Percentiles rank a stretch among this genome's conserved stretches.
Conservation (phyloP, 2,888 invertebrate species). For the Griposia aprilina region DNA sequence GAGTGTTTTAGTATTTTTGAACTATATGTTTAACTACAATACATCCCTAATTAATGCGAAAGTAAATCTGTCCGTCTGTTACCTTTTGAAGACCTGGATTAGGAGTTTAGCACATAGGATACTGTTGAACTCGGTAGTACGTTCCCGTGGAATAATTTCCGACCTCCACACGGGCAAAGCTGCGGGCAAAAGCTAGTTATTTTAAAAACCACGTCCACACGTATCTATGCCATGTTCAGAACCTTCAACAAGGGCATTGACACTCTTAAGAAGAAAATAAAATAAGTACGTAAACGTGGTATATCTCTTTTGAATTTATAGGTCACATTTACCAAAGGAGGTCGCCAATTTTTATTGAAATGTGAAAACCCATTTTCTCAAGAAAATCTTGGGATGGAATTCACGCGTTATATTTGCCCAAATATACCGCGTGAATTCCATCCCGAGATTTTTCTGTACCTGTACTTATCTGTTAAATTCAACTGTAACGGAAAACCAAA, state of each 20-base stretch:
- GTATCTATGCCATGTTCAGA: neutral
- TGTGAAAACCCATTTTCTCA: conserved; percentile 2
- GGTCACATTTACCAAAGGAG: conserved; percentile 10
- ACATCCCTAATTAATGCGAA: too few relatives aligned
- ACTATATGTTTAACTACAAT: too few relatives aligned
- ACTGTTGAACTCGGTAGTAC: too few relatives aligned
- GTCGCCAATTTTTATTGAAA: neutral
- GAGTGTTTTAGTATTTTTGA: too few relatives aligned
- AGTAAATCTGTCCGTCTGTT: too few relatives aligned
- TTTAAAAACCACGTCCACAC: conserved; percentile 3
- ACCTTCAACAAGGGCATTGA: conserved; percentile 12
- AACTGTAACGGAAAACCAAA: conserved; percentile 20
- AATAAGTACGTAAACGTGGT: neutral
- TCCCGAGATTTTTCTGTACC: too few relatives aligned
- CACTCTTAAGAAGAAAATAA: neutral
- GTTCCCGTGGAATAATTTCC: too few relatives aligned
- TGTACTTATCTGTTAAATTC: neutral
- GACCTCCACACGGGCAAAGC: too few relatives aligned
- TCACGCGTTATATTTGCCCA: neutral
- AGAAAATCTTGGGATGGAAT: neutral
- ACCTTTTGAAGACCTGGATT: too few relatives aligned
- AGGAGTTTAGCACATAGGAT: too few relatives aligned
- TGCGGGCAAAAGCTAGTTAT: neutral
- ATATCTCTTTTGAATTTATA: conserved; percentile 10
- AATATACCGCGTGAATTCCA: too few relatives aligned